Percentiles rank a stretch among this genome's conserved stretches.
Conservation (phyloP, 2,113 vertebrate genomes). For the Sus scrofa region DNA sequence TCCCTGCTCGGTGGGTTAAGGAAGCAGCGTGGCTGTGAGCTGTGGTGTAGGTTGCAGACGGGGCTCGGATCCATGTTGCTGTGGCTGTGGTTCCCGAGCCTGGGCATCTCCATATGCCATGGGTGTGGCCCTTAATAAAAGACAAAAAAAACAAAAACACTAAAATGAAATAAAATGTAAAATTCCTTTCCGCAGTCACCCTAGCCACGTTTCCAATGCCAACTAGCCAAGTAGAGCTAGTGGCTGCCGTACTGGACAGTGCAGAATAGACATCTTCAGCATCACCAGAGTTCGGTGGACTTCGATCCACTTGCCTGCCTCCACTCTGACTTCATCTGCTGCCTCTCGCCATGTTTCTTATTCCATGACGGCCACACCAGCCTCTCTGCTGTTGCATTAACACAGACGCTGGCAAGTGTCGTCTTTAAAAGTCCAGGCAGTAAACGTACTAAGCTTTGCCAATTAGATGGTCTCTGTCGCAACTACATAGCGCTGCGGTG, state of each 20-base stretch:
- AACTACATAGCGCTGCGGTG: background rate
- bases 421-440: no score
- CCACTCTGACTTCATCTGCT: background rate
- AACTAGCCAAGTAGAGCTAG: accelerated
- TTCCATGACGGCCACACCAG: background rate
- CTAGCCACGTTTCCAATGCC: background rate
- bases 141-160: no score
- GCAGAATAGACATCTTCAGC: background rate
- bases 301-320: background rate
- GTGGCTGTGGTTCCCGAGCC: no score
- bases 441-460: no score
- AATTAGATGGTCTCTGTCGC: background rate
- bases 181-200: background rate
- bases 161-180: background rate
- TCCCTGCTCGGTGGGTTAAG: no score
- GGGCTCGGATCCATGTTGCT: no score
- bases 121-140: no score
- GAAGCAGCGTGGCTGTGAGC: no score
- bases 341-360: background rate
- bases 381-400: background rate
- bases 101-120: no score
- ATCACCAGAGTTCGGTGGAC: no score
- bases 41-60: no score
- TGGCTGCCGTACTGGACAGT: accelerated
- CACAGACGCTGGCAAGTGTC: background rate